phyloP scores from a whole-genome alignment of 2,113 vertebrate genomes.

The Onychorhynchus coronatus region DNA sequence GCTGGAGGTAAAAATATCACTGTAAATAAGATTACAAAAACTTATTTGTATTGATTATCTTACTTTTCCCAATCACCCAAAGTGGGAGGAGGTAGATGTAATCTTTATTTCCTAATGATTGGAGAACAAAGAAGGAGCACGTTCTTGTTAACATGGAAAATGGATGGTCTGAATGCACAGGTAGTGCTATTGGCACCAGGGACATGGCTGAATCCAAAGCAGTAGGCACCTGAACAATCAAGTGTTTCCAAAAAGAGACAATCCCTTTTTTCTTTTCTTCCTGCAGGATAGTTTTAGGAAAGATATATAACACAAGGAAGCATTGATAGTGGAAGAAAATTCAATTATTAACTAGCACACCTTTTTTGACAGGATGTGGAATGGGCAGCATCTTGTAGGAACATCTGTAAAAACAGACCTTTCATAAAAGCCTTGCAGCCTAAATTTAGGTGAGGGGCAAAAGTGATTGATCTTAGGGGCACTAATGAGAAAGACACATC shows the following conservation, averaged over 20 bases:
- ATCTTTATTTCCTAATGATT: background rate
- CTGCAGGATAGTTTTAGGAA: background rate
- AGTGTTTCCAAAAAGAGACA: background rate
- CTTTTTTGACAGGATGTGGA: background rate
- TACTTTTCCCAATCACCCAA: background rate
- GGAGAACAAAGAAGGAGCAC: background rate
- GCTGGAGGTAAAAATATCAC: background rate
- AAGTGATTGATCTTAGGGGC: background rate
- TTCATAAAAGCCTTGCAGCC: background rate
- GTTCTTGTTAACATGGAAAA: background rate
- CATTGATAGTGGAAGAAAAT: background rate
- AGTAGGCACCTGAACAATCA: background rate
- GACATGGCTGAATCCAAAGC: background rate
- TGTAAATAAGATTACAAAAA: background rate
- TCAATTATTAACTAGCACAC: background rate
- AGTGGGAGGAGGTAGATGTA: background rate
- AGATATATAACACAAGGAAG: background rate
- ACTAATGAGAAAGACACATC: background rate
- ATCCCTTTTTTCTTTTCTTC: background rate
- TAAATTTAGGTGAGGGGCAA: background rate
- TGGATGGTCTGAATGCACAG: background rate
- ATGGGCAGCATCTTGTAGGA: background rate
- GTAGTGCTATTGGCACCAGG: background rate
- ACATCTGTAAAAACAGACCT: background rate
- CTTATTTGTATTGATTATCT: background rate